phyloP scores from a whole-genome alignment of 64 coral and sea anemone genomes.

The Cladopsammia gracilis region DNA sequence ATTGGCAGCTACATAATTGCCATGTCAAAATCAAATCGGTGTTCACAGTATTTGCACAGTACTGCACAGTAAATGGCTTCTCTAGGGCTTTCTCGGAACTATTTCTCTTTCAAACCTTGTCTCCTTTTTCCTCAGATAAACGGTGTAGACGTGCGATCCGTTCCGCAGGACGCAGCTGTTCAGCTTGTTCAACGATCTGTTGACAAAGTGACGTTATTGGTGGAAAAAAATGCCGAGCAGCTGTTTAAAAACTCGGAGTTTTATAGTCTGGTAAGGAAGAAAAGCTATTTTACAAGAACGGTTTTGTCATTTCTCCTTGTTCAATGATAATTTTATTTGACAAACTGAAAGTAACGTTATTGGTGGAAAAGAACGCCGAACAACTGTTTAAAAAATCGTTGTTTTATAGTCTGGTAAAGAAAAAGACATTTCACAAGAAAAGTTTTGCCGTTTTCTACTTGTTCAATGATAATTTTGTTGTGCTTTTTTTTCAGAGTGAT shows the following conservation, averaged over 20 bases:
- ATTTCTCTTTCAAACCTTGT: neutral
- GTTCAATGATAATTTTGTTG: neutral
- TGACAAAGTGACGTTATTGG: constrained; percentile 75
- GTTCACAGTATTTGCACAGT: too few relatives aligned
- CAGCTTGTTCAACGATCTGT: constrained; percentile 83
- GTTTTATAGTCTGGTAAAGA: constrained; percentile 83
- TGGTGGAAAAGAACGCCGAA: constrained; percentile 94
- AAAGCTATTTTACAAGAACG: neutral
- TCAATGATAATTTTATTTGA: neutral
- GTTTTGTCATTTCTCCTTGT: neutral
- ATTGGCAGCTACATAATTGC: too few relatives aligned
- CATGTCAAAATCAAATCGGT: too few relatives aligned
- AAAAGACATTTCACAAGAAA: too few relatives aligned
- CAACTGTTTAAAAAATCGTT: constrained; percentile 89
- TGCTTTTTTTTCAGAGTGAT: constrained; percentile 28
- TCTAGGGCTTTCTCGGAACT: too few relatives aligned
- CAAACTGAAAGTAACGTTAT: constrained; percentile 52
- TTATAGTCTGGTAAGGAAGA: constrained; percentile 77
- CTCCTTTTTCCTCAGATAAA: constrained; percentile 68
- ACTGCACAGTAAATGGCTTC: too few relatives aligned
- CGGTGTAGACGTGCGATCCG: constrained; percentile 80
- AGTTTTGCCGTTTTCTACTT: neutral
- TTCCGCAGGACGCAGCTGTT: constrained; percentile 89
- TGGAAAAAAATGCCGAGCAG: constrained; percentile 95
- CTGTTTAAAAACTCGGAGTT: constrained; percentile 91